Percentiles rank a stretch among this genome's conserved stretches.
Conservation (phyloP, 1,140 invertebrate species). For the Helicoverpa zea region DNA sequence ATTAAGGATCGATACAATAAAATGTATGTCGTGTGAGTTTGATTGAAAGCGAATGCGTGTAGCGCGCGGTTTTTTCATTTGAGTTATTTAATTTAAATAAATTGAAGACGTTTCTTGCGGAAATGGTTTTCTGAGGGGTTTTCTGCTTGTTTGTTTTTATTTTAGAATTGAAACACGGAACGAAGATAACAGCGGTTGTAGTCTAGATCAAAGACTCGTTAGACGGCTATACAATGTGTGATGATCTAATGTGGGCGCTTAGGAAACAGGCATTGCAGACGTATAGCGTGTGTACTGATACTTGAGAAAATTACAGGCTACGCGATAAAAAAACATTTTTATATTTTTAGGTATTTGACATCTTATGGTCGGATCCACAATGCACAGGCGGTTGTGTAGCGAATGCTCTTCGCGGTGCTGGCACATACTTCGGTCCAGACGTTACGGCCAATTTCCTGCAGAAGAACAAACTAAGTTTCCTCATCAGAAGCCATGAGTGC, state of each 20-base stretch:
- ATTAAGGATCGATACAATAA: conserved; percentile 21
- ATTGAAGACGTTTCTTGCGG: not conserved
- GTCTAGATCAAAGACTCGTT: no score
- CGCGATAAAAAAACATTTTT: not conserved
- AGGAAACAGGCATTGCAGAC: not conserved
- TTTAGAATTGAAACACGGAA: no score
- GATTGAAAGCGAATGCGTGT: conserved; percentile 25
- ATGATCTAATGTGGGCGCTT: not conserved
- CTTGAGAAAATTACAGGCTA: not conserved
- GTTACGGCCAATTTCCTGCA: conserved; percentile 93
- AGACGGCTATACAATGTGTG: not conserved
- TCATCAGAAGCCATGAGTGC: conserved; percentile 97
- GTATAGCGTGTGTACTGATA: not conserved
- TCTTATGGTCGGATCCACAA: conserved; percentile 97
- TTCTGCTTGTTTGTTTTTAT: not conserved
- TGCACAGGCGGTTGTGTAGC: conserved; percentile 90
- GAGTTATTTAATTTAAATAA: conserved; percentile 14
- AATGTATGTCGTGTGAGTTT: conserved; percentile 3
- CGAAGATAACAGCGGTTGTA: no score
- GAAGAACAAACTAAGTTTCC: conserved; percentile 91
- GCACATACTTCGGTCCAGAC: conserved; percentile 96
- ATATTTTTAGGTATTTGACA: conserved; percentile 92
- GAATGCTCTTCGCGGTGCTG: conserved; percentile 95
- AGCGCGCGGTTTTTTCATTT: conserved; percentile 9
- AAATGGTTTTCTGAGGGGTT: conserved; percentile 2